phyloP scores from a whole-genome alignment of 2,888 invertebrate species.

The Suillia variegata region DNA sequence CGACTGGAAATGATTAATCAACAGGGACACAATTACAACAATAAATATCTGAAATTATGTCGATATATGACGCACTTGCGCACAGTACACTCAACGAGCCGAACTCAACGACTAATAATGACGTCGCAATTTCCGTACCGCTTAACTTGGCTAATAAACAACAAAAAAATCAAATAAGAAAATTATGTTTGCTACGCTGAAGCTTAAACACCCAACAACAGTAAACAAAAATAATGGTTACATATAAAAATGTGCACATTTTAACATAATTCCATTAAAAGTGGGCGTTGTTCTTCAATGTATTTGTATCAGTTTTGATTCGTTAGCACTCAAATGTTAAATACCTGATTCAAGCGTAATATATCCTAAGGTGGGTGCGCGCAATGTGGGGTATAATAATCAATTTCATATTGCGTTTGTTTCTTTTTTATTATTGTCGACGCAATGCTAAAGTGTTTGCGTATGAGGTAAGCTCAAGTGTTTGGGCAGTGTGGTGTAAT shows the following conservation, averaged over 20 bases:
- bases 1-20: conserved; percentile 31
- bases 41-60: neutral
- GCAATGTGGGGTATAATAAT: neutral
- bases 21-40: conserved; percentile 24
- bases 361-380: neutral
- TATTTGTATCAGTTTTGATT: too few species aligned
- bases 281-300: too few species aligned
- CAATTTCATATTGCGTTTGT: neutral
- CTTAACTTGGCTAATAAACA: conserved; percentile 2
- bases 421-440: neutral
- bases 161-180: neutral
- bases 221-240: too few species aligned
- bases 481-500: neutral
- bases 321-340: too few species aligned
- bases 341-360: neutral
- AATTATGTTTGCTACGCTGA: neutral
- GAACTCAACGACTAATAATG: too few species aligned
- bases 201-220: too few species aligned
- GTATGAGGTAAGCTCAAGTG: neutral
- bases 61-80: neutral
- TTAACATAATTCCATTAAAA: too few species aligned
- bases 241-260: too few species aligned
- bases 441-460: neutral
- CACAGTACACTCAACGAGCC: too few species aligned
- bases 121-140: conserved; percentile 4